Percentiles rank a stretch among this genome's conserved stretches.
phyloP scores from a whole-genome alignment of 2,113 vertebrate species.

The Xenopus laevis region DNA sequence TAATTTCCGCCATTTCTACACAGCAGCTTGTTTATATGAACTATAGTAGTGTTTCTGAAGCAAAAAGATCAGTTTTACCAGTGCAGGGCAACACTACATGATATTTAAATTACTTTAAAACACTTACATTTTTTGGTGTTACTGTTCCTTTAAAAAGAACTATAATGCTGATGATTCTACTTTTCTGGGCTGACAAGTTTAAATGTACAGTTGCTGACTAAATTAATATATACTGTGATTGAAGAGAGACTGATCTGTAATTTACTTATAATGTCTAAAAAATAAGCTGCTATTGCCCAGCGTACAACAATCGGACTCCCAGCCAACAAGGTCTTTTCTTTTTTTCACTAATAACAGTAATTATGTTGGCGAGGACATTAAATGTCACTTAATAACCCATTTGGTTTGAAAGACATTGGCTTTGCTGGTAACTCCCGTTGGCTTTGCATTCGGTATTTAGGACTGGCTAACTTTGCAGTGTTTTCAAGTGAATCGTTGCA shows the following conservation, averaged over 20 bases:
- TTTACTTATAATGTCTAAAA: background rate
- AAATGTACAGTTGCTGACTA: background rate
- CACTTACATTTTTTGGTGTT: too few species aligned
- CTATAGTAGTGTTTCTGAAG: too few species aligned
- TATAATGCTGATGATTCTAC: too few species aligned
- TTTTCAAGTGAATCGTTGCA: background rate
- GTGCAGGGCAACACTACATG: too few species aligned
- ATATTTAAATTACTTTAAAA: too few species aligned
- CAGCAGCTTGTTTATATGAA: too few species aligned
- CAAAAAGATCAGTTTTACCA: too few species aligned
- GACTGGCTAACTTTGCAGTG: background rate
- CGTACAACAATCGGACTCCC: background rate
- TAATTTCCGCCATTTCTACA: too few species aligned
- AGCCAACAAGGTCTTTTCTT: background rate
- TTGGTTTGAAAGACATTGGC: background rate
- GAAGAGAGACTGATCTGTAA: background rate
- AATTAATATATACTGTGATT: background rate
- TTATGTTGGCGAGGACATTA: background rate
- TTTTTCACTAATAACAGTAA: conserved; percentile 3
- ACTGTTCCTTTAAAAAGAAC: too few species aligned
- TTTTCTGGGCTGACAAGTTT: background rate
- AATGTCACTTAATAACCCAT: background rate
- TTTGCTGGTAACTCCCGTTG: background rate
- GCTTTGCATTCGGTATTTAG: background rate
- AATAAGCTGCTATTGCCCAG: background rate